Base-by-base conservation (phyloP, 2,113 vertebrate genomes). In the Mus pahari region DNA sequence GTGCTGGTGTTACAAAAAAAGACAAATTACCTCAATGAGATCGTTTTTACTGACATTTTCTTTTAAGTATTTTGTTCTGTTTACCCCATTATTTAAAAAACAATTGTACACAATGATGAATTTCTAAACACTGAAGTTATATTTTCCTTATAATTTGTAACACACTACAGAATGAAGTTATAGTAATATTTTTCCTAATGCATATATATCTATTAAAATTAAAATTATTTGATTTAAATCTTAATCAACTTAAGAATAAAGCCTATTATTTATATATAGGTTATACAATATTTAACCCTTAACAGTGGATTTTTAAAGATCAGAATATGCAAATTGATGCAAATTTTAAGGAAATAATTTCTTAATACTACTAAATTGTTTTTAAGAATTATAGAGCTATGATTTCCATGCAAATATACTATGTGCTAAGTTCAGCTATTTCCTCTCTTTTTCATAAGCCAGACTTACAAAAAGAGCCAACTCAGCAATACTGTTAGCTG, bases 361-460 rank as follows among this genome's bases (percentile, higher is more conserved):
- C 39, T 95, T 95, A 94, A 92, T 55, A 36, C 92, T 91, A 64
- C 75, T 83, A 95, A 97, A 86, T n/a, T 93, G 50, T 31, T 96
- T 86, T 86, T 45, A 84, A 95, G 26, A 83, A 91, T 62, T 96
- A 95, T 95, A 62, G 86, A 68, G 86, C 79, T 86, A 79, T 13
- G 77, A 39, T 95, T 95, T 96, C 73, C n/a, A 95, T 90, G 86
- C 68, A 97, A 94, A 93, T 89, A 83, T 79, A 50, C 36, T 62
- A 91, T 95, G 58, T 95, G 90, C 77, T 93, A 90, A 66, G 78
- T 97, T 97, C 96, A 97, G 84, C 92, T 94, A 28, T 89, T 93
- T 96, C 58, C 94, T 92, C 24, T 89, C 58, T 78, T 58, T 92
- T 92, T 92, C 92, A 93, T 86, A 97, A 93, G 73, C 14, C 68